Evolutionary conservation across 1,140 invertebrate species (phyloP).

Genomic region (Leptopilina clavipes): DNA sequence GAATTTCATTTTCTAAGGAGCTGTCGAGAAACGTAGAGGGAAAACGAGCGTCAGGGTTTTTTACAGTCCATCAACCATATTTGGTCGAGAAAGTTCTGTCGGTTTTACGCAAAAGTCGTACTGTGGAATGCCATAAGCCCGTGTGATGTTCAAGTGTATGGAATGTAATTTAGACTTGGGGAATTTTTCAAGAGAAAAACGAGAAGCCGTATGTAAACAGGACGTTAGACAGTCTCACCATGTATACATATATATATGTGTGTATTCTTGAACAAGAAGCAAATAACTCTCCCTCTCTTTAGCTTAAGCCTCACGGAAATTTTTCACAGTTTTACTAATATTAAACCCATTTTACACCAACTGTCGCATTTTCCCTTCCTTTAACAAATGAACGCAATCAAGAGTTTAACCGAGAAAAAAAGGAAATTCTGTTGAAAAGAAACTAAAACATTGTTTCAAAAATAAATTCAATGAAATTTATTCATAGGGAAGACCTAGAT

Average conservation of each 20-base stretch:
- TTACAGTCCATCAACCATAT: conserved; percentile 31
- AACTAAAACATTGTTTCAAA: no score
- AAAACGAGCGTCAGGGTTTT: conserved; percentile 33
- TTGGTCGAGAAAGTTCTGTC: conserved; percentile 28
- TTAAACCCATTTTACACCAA: not conserved
- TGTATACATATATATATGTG: conserved; percentile 38
- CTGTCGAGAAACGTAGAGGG: conserved; percentile 3
- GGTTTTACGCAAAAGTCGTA: conserved; percentile 34
- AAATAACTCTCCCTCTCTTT: conserved; percentile 43
- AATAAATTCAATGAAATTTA: no score
- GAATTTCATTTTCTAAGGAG: conserved; percentile 35
- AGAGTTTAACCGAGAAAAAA: not conserved
- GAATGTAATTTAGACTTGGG: conserved; percentile 57
- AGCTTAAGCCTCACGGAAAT: conserved; percentile 44
- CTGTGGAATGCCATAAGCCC: conserved; percentile 40
- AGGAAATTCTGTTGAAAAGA: no score
- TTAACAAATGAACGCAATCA: conserved; percentile 4
- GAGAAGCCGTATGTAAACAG: conserved; percentile 56
- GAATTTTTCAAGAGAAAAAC: conserved; percentile 58
- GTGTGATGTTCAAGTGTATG: conserved; percentile 53
- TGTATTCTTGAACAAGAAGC: conserved; percentile 43
- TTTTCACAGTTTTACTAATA: conserved; percentile 43
- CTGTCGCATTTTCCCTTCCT: not conserved
- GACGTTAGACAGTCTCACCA: conserved; percentile 55
- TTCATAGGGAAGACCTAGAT: no score